A percentile compares a stretch with the other conserved stretches of the same genome.
These are phyloP conservation scores for Acronicta aceris DNA, from an alignment of 2,888 invertebrate genomes.

Conservation along the genomic window DNA sequence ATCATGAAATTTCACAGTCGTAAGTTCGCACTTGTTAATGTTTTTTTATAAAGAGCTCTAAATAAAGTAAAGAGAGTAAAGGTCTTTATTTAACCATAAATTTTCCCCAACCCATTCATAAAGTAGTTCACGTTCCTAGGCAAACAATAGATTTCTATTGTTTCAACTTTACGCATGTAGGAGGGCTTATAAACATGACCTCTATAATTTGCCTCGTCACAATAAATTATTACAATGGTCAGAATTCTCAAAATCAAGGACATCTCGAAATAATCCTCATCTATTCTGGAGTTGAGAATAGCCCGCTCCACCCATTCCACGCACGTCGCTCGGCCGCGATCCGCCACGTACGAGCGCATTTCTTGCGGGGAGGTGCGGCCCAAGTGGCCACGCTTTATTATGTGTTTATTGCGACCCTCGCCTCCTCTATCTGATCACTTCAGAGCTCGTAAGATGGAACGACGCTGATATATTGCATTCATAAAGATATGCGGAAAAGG, in stretches of 20 bases:
- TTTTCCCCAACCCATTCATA: not conserved
- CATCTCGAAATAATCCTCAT: conserved; percentile 35
- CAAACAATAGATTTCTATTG: not conserved
- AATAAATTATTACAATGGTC: conserved; percentile 2
- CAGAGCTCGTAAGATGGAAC: conserved; percentile 64
- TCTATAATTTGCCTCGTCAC: not conserved
- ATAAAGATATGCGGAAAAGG: conserved; percentile 49
- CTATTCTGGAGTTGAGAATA: conserved; percentile 34
- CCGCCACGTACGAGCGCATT: conserved; percentile 54
- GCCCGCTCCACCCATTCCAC: conserved; percentile 40
- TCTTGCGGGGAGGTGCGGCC: conserved; percentile 58
- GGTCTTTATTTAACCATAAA: too few relatives aligned
- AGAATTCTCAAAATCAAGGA: conserved; percentile 24
- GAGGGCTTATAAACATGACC: not conserved
- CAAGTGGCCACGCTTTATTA: conserved; percentile 67
- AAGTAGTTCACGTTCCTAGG: not conserved
- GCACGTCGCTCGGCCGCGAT: conserved; percentile 48
- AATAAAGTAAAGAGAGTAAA: too few relatives aligned
- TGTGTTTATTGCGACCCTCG: conserved; percentile 77
- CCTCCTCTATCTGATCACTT: conserved; percentile 72
- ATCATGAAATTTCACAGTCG: too few relatives aligned
- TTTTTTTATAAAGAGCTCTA: too few relatives aligned
- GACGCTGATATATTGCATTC: conserved; percentile 59
- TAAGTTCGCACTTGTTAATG: too few relatives aligned
- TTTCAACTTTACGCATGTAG: not conserved